Evolutionary conservation across 2,113 vertebrate genomes (phyloP).

Genomic region (Plectropomus leopardus): DNA sequence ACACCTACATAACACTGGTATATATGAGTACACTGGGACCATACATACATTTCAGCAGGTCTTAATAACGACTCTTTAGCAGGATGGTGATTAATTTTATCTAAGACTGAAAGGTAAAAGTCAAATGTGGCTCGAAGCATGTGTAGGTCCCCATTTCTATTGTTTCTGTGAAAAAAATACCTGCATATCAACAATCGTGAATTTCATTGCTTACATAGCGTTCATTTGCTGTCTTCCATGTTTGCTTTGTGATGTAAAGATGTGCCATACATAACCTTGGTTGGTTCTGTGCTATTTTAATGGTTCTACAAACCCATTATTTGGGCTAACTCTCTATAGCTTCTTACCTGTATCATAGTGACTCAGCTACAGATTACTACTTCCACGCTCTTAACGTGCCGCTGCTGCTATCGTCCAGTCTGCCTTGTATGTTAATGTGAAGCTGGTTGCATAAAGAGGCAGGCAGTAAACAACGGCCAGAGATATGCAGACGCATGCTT

Average conservation of each 20-base stretch:
- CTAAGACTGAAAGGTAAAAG: slow-evolving; percentile 1
- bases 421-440: slow-evolving; percentile 55
- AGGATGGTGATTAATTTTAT: background rate
- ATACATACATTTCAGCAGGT: slow-evolving; percentile 22
- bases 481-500: slow-evolving; percentile 22
- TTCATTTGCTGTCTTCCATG: slow-evolving; percentile 36
- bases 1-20: slow-evolving; percentile 30
- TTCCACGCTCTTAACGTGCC: slow-evolving; percentile 49
- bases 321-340: slow-evolving; percentile 45
- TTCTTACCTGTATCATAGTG: slow-evolving; percentile 45
- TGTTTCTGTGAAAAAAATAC: slow-evolving; percentile 50
- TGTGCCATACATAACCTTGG: slow-evolving; percentile 71
- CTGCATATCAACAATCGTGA: slow-evolving; percentile 38
- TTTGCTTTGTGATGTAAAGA: slow-evolving; percentile 61
- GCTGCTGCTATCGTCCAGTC: slow-evolving; percentile 39
- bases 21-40: slow-evolving; percentile 26
- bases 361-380: slow-evolving; percentile 54
- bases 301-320: slow-evolving; percentile 37
- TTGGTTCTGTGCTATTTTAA: slow-evolving; percentile 63
- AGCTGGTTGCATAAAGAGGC: slow-evolving; percentile 38
- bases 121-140: slow-evolving; percentile 11
- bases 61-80: background rate
- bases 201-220: slow-evolving; percentile 35
- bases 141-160: slow-evolving; percentile 28
- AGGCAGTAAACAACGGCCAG: slow-evolving; percentile 30